Percentiles rank a stretch among this genome's conserved stretches.
Conservation (phyloP, 2,888 invertebrate species). For the Spisula solida region DNA sequence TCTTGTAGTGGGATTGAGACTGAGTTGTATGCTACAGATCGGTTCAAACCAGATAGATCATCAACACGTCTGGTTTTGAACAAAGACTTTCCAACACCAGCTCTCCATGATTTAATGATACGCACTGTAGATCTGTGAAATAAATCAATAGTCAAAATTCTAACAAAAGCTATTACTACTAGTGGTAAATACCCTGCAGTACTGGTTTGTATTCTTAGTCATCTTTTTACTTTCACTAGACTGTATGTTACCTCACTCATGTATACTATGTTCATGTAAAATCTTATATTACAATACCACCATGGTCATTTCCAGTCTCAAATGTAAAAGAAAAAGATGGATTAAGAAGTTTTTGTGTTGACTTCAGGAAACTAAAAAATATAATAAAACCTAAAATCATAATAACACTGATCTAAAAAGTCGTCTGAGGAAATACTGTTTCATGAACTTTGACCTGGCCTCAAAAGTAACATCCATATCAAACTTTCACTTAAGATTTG, state of each 20-base stretch:
- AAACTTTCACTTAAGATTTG: too few relatives aligned
- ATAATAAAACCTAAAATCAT: too few relatives aligned
- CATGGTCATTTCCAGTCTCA: too few relatives aligned
- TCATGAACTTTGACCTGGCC: too few relatives aligned
- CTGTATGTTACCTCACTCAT: background rate
- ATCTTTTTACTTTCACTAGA: background rate
- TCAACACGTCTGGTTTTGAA: slow-evolving; percentile 72
- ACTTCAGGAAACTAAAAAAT: too few relatives aligned
- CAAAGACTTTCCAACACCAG: slow-evolving; percentile 82
- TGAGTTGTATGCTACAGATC: slow-evolving; percentile 14
- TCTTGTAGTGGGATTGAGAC: slow-evolving; percentile 74
- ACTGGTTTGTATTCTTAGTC: background rate
- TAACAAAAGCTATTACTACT: background rate
- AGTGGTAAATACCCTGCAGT: background rate
- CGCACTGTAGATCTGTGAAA: slow-evolving; percentile 76
- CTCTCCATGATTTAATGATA: slow-evolving; percentile 79
- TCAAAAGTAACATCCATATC: too few relatives aligned
- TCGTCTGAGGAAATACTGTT: too few relatives aligned
- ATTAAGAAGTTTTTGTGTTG: too few relatives aligned
- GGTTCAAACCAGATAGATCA: slow-evolving; percentile 59
- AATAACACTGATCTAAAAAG: too few relatives aligned
- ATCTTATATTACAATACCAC: too few relatives aligned
- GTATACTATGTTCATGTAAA: background rate
- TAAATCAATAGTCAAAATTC: background rate
- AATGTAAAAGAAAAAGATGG: too few relatives aligned